Base-by-base conservation (phyloP, 2,888 invertebrate genomes). In the Cheilosia scutellata region DNA sequence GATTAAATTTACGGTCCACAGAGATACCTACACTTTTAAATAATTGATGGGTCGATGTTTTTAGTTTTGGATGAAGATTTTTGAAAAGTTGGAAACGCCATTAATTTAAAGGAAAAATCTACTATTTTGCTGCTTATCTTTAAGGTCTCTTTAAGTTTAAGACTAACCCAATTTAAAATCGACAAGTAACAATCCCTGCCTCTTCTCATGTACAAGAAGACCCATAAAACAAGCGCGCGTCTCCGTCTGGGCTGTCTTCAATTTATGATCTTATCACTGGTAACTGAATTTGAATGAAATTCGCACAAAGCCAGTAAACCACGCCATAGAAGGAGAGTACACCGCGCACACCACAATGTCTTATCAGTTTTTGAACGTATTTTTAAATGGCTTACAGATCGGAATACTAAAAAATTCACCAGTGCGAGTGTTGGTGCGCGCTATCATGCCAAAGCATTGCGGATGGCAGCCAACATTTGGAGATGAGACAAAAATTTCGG, bases 401-500 rank as follows among this genome's bases (percentile, higher is more conserved):
- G 62, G 82, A 78, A 78, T 76, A 68, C 58, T 60, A 29, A 83
- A 65, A 25, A 27, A 66, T 57, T 16, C 66, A 2, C 53, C 33
- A 27, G 49, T 51, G 16, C 7, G 33, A 16, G 11, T 20, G 20
- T 20, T 20, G 20, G 20, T 20, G 20, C 20, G 20, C 20, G 20
- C 20, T 20, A 20, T 20, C 20, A 20, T 62, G 42, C 70, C 40
- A 78, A 55, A 44, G 49, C 53, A 65, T 57, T 58, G 57, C 55
- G 62, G 51, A 68, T 44, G 55, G 33, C 51, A 58, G 44, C 40
- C 51, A 11, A 20, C 20, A 20, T 20, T 74, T 83, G 83, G 83
- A 83, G 68, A 74, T 63, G 44, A 55, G 47, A 79, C 83, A 83
- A 83, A 74, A 70, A 74, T 83, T 72, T 83, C 83, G 74, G 83